A percentile compares a stretch with the other conserved stretches of the same genome.
Conservation (phyloP, 2,888 invertebrate genomes). For the Argyresthia goedartella region DNA sequence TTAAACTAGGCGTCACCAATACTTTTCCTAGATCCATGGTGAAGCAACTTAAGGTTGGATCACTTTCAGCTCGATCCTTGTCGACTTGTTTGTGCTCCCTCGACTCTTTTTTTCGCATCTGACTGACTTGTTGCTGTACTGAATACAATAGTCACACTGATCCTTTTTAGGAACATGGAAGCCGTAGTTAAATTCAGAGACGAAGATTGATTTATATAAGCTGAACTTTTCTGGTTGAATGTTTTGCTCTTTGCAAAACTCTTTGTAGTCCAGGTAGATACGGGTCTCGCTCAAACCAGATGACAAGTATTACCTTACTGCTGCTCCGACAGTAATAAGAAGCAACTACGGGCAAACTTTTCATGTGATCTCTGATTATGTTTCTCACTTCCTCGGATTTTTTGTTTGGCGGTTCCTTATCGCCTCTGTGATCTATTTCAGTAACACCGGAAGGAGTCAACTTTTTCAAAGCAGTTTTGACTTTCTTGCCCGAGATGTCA, state of each 20-base stretch:
- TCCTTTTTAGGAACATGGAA: slow-evolving; percentile 12
- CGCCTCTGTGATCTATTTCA: slow-evolving; percentile 1
- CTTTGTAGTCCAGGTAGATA: slow-evolving; percentile 9
- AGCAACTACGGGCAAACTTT: not conserved
- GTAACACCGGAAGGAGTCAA: not conserved
- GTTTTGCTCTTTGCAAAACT: slow-evolving; percentile 9
- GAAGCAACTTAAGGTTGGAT: not conserved
- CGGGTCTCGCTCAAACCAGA: slow-evolving; percentile 8
- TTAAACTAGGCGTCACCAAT: not conserved
- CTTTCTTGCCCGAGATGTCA: not conserved
- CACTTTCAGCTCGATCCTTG: not conserved
- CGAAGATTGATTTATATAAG: slow-evolving; percentile 10
- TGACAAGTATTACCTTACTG: slow-evolving; percentile 6
- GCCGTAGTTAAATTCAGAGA: slow-evolving; percentile 10
- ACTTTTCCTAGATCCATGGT: slow-evolving; percentile 6
- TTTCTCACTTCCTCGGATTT: slow-evolving; percentile 5
- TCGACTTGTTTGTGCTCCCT: slow-evolving; percentile 2
- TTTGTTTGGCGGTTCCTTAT: slow-evolving; percentile 4
- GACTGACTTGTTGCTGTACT: slow-evolving; percentile 6
- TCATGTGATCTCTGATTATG: slow-evolving; percentile 4
- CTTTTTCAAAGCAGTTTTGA: not conserved
- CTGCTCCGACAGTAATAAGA: not conserved
- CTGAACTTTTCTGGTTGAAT: slow-evolving; percentile 6
- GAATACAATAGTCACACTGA: slow-evolving; percentile 10
- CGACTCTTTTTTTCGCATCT: slow-evolving; percentile 1